Evolutionary conservation across 1,140 invertebrate genomes (phyloP).

Genomic region (Dendroctonus valens): DNA sequence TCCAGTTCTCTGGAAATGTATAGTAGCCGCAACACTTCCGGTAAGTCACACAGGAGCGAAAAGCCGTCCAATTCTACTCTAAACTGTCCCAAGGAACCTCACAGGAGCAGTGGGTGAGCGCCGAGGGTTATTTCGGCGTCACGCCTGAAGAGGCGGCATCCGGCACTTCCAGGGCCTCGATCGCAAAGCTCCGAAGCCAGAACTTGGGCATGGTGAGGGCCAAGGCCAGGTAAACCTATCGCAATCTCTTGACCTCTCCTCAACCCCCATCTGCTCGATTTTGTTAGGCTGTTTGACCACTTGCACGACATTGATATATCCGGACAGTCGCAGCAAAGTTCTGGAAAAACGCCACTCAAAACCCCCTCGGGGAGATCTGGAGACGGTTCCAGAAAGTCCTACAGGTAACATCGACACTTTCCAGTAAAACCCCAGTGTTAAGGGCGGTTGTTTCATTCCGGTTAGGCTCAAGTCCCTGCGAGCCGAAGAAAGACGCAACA

Average conservation of each 20-base stretch:
- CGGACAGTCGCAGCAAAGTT: neutral
- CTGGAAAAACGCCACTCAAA: slow-evolving; percentile 1
- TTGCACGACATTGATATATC: slow-evolving; percentile 45
- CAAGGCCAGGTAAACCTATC: slow-evolving; percentile 53
- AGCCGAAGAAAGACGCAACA: slow-evolving; percentile 31
- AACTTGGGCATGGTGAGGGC: slow-evolving; percentile 69
- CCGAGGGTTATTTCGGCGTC: slow-evolving; percentile 39
- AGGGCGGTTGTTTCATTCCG: slow-evolving; percentile 1
- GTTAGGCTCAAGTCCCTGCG: slow-evolving; percentile 35
- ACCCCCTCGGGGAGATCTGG: slow-evolving; percentile 2
- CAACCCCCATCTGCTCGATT: neutral
- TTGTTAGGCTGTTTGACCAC: slow-evolving; percentile 58
- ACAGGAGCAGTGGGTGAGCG: slow-evolving; percentile 40
- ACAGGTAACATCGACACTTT: slow-evolving; percentile 1
- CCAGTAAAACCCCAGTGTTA: neutral
- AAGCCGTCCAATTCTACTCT: no score
- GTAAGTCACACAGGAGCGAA: no score
- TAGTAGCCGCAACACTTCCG: no score
- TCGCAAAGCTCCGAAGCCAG: slow-evolving; percentile 61
- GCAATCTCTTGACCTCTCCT: neutral
- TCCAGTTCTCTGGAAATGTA: neutral
- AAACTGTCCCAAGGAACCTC: slow-evolving; percentile 4
- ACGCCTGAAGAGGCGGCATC: slow-evolving; percentile 6
- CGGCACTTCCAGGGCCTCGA: slow-evolving; percentile 53
- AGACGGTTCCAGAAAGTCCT: slow-evolving; percentile 14